Evolutionary conservation across 2,888 invertebrate species (phyloP), one percentile per base, ranked within the genome.

Genomic region (Sinotaia quadrata): DNA sequence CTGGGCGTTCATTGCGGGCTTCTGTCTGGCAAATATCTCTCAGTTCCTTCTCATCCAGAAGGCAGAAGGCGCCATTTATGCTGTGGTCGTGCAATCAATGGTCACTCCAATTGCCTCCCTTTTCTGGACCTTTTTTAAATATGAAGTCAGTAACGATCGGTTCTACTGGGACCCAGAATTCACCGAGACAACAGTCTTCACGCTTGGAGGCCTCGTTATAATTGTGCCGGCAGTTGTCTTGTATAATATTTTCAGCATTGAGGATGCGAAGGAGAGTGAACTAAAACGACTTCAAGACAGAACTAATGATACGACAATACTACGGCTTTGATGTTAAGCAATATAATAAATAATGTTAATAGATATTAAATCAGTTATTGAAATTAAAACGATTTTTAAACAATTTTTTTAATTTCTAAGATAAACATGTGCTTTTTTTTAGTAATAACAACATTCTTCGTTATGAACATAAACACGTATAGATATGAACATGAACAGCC

Each of bases 91-190:
- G 12, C 77, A 78, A 62, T 77, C 81, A 0, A 44, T 80, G 36
- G 76, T 81, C 8, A 78, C 79, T 0, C 83, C 83, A 0, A 44
- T 78, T 1, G 80, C 75, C 0, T 72, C 81, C 0, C 71, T 79
- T n/a, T 82, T 82, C 71, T 84, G 84, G 84, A 78, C 81, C 8
- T 51, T 84, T 24, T 84, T 84, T 67, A 66, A 75, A 29, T 79
- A 72, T 33, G 72, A 79, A 59, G 67, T 68, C n/a, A 41, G 57
- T 5, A 54, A 59, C 0, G 75, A 78, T 44, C 62, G 60, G 18
- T 72, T 84, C 49, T 70, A 61, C 41, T 84, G 81, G 79, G 31
- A 69, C 3, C 82, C 82, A 0, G 65, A 62, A 31, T 76, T 81
- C 62, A 78, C 77, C 21, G 72, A 75, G 15, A 78, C 82, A 0